Evolutionary conservation across 2,797 vertebrate species (phyloP), one percentile per base, ranked within the genome.

Genomic region (Gadopsis bispinosus): DNA sequence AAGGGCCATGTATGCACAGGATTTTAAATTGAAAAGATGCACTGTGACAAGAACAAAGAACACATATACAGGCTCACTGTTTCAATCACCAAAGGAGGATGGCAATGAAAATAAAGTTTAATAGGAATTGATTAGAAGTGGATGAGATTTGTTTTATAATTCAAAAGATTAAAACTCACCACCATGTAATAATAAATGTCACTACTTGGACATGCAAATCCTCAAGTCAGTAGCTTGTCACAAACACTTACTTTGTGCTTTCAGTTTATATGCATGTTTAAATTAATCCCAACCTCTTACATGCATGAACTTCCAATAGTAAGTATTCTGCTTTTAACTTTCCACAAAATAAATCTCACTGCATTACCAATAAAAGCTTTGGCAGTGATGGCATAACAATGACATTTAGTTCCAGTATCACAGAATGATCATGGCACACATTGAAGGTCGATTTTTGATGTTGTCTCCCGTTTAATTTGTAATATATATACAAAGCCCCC

Each of bases 401-500:
- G 39, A 59, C 75, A 70, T 86, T 73, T 69, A 68, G 69, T 73
- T 67, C 13, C 69, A 65, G 60, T 80, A 76, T 82, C 48, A 68
- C 19, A 54, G 65, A 69, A 35, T 74, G 71, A 84, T 83, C 68
- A 53, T 51, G 81, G 81, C 79, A 70, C 77, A 81, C 56, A 26
- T 43, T 39, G 81, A 88, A 88, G 79, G 80, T 86, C 47, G 22
- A 73, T 58, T 79, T 88, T 80, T 79, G 77, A 83, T 47, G 60
- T 65, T 79, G 65, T 75, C 69, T 81, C 59, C 69, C 14, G n/a
- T 90, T 93, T 91, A 92, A 94, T 93, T 92, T 90, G 87, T 81
- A 91, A 92, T 91, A 91, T 94, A 91, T 91, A 93, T 93, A 91
- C 91, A 91, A 89, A 89, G 70, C 70, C 77, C 66, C 74, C 70